Percentiles rank a stretch among this genome's conserved stretches.
These are phyloP conservation scores for Ochlodes sylvanus DNA, from an alignment of 2,888 invertebrate species.

Conservation along the genomic window DNA sequence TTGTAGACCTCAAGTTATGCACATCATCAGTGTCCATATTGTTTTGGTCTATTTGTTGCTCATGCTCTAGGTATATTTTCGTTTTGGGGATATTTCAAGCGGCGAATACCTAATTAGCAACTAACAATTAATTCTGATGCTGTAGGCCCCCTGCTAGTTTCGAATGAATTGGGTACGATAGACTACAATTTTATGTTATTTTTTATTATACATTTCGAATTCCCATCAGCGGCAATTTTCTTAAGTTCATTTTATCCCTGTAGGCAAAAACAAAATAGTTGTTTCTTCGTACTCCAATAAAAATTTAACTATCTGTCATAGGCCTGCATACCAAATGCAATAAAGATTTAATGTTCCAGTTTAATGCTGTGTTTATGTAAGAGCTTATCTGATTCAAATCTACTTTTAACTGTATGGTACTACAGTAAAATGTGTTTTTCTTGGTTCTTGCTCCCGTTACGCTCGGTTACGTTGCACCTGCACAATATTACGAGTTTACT, in stretches of 20 bases:
- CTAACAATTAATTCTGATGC: background rate
- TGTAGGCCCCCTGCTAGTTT: background rate
- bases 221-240: background rate
- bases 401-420: slow-evolving; percentile 27
- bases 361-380: slow-evolving; percentile 25
- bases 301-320: slow-evolving; percentile 19
- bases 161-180: background rate
- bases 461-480: slow-evolving; percentile 23
- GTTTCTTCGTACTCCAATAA: slow-evolving; percentile 21
- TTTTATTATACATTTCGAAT: slow-evolving; percentile 6
- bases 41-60: too few species aligned
- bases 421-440: slow-evolving; percentile 21
- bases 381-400: slow-evolving; percentile 25
- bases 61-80: background rate
- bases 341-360: slow-evolving; percentile 21
- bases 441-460: slow-evolving; percentile 25
- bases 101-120: background rate
- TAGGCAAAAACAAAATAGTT: background rate
- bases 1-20: too few species aligned
- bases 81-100: background rate
- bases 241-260: background rate
- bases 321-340: slow-evolving; percentile 18
- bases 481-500: slow-evolving; percentile 15
- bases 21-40: too few species aligned
- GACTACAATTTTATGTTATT: background rate